Conservation (phyloP, 2,888 invertebrate genomes). For the Eudasyphora cyanicolor region DNA sequence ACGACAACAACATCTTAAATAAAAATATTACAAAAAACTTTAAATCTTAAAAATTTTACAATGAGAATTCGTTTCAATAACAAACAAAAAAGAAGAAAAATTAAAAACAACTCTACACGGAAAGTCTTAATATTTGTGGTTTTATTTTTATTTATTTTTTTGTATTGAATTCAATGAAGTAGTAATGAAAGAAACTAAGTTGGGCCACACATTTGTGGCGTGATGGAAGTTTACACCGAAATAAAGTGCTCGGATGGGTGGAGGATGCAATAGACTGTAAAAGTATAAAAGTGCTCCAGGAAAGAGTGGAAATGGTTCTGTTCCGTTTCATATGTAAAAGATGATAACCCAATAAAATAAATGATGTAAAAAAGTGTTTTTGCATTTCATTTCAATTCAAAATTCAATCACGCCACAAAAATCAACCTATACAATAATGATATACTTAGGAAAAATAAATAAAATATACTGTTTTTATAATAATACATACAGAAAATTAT, state of each 20-base stretch:
- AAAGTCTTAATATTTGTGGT: not conserved
- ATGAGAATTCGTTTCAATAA: not conserved
- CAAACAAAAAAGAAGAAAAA: conserved; percentile 12
- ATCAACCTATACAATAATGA: not conserved
- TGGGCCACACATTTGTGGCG: conserved; percentile 29
- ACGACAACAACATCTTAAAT: conserved; percentile 17
- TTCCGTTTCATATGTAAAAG: not conserved
- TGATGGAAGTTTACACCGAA: conserved; percentile 27
- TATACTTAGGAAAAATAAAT: not conserved
- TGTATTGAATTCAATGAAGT: not conserved
- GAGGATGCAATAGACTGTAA: not conserved
- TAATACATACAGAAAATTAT: not conserved
- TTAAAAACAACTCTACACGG: not conserved
- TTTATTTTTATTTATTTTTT: not conserved
- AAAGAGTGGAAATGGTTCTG: not conserved
- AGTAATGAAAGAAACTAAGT: conserved; percentile 15
- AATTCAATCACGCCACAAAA: conserved; percentile 29
- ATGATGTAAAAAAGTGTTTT: no score
- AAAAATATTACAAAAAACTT: not conserved
- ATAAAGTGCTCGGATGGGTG: not conserved
- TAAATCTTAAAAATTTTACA: not conserved
- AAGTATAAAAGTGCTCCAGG: not conserved
- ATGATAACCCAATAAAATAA: not conserved
- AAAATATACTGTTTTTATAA: not conserved
- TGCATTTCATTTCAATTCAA: conserved; percentile 10